These are phyloP conservation scores for Aspidoscelis tigris DNA, from an alignment of 2,113 vertebrate species.

Conservation along the genomic window DNA sequence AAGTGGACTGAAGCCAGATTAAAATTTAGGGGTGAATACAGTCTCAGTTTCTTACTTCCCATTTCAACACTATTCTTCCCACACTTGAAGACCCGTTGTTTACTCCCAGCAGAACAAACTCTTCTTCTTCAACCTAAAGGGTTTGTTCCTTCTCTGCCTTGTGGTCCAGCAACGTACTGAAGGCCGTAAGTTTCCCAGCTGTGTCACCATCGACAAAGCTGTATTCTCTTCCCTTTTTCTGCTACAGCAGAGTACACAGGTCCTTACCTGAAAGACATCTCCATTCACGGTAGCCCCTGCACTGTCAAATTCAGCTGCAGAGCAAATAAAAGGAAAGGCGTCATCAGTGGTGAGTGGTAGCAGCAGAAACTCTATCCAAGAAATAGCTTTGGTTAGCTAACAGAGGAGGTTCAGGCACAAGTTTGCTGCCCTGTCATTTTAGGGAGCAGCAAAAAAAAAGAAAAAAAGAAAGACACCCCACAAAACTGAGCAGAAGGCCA, in stretches of 20 bases:
- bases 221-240: not conserved
- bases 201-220: not conserved
- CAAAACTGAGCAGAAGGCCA: not conserved
- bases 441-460: not conserved
- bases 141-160: too few relatives aligned
- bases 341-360: not conserved
- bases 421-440: not conserved
- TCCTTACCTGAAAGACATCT: conserved; percentile 91
- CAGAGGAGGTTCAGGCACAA: not conserved
- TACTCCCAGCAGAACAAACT: not conserved
- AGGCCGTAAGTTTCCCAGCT: too few relatives aligned
- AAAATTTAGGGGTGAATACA: too few relatives aligned
- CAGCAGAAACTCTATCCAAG: too few relatives aligned
- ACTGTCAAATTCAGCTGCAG: conserved; percentile 82
- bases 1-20: too few relatives aligned
- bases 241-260: not conserved
- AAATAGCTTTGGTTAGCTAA: not conserved
- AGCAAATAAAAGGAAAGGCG: conserved; percentile 49
- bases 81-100: not conserved
- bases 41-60: not conserved
- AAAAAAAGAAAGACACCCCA: not conserved
- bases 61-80: not conserved
- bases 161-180: too few relatives aligned
- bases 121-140: too few relatives aligned
- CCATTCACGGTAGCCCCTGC: conserved; percentile 86